These are phyloP conservation scores for Callithrix jacchus DNA, from an alignment of 2,113 vertebrate genomes.

Conservation along the genomic window DNA sequence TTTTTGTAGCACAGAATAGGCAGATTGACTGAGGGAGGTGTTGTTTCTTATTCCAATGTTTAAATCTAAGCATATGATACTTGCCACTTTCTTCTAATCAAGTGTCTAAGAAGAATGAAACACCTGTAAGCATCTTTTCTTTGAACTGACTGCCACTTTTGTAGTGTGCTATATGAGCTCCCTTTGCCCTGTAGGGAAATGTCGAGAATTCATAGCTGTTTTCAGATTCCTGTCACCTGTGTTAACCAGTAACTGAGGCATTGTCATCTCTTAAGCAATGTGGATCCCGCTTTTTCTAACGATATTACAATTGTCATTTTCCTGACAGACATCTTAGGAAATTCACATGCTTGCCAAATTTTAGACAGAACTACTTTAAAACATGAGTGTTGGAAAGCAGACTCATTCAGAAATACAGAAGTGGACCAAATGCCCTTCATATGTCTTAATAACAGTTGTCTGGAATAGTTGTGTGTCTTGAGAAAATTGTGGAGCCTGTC, in stretches of 20 bases:
- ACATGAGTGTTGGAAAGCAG: not conserved
- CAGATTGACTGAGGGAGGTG: not conserved
- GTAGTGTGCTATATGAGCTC: not conserved
- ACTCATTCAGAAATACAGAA: not conserved
- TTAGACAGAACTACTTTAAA: constrained; percentile 36
- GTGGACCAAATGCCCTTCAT: not conserved
- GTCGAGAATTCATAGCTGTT: constrained; percentile 60
- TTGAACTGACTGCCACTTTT: constrained; percentile 42
- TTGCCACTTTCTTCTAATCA: constrained; percentile 12
- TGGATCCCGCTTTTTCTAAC: constrained; percentile 3
- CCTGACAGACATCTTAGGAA: constrained; percentile 32
- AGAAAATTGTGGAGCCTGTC: not conserved
- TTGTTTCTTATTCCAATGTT: not conserved
- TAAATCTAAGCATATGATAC: not conserved
- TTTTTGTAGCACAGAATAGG: not conserved
- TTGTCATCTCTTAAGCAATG: constrained; percentile 42
- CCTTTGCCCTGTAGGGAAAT: constrained; percentile 53
- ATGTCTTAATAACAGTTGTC: not conserved
- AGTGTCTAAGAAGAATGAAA: not conserved
- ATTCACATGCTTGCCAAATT: constrained; percentile 19
- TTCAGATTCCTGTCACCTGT: constrained; percentile 50
- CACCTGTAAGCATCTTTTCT: constrained; percentile 7
- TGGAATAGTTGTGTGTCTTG: not conserved
- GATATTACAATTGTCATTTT: constrained; percentile 35
- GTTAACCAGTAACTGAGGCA: constrained; percentile 34